Evolutionary conservation across 2,113 vertebrate genomes (phyloP).

Genomic region (Bolborhynchus lineola): DNA sequence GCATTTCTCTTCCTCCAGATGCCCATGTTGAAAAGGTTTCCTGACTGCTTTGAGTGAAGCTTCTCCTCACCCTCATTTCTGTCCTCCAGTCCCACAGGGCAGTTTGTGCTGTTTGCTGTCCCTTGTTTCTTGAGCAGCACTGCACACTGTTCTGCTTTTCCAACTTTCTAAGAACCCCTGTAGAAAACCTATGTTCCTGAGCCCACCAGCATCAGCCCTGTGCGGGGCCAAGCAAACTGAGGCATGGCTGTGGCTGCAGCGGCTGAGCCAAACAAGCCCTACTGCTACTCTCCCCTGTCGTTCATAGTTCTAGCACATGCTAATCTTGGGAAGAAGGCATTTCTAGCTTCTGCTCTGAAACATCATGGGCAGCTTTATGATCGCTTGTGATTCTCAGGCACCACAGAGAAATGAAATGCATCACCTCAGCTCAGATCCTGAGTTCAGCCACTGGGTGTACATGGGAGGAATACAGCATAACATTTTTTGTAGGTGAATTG

Average conservation of each 20-base stretch:
- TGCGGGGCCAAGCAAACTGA: not conserved
- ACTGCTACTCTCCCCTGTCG: fast-evolving
- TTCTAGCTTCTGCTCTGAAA: not conserved
- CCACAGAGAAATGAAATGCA: not conserved
- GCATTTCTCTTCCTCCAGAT: not conserved
- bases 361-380: not conserved
- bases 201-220: not conserved
- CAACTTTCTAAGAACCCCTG: not conserved
- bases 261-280: not conserved
- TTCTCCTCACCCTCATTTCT: not conserved
- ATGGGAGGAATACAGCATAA: not conserved
- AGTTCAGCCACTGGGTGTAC: not conserved
- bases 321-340: not conserved
- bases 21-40: not conserved
- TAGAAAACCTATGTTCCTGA: not conserved
- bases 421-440: not conserved
- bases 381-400: fast-evolving
- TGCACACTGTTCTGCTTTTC: not conserved
- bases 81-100: fast-evolving
- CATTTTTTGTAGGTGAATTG: not conserved
- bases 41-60: not conserved
- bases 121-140: fast-evolving
- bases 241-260: not conserved
- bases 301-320: fast-evolving
- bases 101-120: not conserved